These are phyloP conservation scores for Hoplodrina ambigua DNA, from an alignment of 2,888 invertebrate genomes.

Conservation along the genomic window DNA sequence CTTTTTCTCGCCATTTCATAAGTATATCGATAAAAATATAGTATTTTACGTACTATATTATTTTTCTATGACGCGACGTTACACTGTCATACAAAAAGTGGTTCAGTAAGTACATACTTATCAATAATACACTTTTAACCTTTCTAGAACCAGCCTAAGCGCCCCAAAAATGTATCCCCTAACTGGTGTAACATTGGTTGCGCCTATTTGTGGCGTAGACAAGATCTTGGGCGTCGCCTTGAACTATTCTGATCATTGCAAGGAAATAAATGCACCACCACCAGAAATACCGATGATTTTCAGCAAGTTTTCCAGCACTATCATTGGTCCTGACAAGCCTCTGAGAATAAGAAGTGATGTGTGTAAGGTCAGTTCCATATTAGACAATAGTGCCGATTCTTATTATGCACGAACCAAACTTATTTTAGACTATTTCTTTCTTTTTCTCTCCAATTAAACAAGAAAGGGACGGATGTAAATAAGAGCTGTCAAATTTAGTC, in stretches of 20 bases:
- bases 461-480: too few species aligned
- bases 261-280: conserved; percentile 93
- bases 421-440: too few species aligned
- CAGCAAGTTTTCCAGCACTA: conserved; percentile 95
- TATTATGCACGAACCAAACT: too few species aligned
- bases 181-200: conserved; percentile 90
- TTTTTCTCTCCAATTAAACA: too few species aligned
- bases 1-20: too few species aligned
- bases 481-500: too few species aligned
- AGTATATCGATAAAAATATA: too few species aligned
- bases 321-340: conserved; percentile 93
- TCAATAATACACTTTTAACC: neutral
- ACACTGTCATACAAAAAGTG: too few species aligned
- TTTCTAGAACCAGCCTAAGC: conserved; percentile 16
- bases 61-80: too few species aligned
- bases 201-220: conserved; percentile 95
- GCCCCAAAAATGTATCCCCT: conserved; percentile 68
- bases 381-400: too few species aligned
- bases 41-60: too few species aligned
- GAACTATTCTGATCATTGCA: conserved; percentile 96
- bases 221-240: conserved; percentile 96
- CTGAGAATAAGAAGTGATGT: conserved; percentile 85
- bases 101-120: too few species aligned
- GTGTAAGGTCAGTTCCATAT: conserved; percentile 16
- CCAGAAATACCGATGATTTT: conserved; percentile 96